Conservation (phyloP, 2,113 vertebrate species). For the Glaucidium brasilianum region DNA sequence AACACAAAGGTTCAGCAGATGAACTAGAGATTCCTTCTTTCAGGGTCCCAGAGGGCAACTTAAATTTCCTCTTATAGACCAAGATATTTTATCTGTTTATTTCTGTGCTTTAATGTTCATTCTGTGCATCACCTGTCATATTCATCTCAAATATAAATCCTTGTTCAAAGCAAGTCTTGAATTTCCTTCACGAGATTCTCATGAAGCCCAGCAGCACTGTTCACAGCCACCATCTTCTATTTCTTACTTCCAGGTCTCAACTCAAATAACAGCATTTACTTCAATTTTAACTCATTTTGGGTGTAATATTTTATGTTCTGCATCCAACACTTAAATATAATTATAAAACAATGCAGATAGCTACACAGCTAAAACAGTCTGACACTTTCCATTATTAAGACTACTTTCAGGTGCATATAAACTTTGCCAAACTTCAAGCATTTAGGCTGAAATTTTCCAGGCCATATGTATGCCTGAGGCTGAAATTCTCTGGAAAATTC, state of each 20-base stretch:
- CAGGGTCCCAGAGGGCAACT: neutral
- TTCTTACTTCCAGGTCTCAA: neutral
- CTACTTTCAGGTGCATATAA: constrained; percentile 38
- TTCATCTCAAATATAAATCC: neutral
- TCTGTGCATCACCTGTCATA: neutral
- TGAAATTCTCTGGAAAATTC: constrained; percentile 58
- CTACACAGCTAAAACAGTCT: neutral
- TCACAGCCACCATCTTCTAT: neutral
- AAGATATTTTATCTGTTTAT: neutral
- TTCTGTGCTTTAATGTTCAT: neutral
- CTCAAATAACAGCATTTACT: neutral
- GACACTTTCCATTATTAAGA: neutral
- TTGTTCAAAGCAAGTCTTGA: neutral
- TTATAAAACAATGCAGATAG: neutral
- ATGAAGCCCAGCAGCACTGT: neutral
- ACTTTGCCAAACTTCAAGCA: constrained; percentile 50
- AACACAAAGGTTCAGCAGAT: neutral
- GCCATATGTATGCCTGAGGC: constrained; percentile 44
- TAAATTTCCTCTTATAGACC: neutral
- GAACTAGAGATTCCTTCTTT: neutral
- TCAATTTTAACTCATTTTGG: neutral
- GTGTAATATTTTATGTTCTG: neutral
- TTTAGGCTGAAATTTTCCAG: constrained; percentile 59
- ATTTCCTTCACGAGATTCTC: neutral
- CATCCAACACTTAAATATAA: neutral